phyloP scores from a whole-genome alignment of 2,113 vertebrate genomes.

The Furnarius figulus region DNA sequence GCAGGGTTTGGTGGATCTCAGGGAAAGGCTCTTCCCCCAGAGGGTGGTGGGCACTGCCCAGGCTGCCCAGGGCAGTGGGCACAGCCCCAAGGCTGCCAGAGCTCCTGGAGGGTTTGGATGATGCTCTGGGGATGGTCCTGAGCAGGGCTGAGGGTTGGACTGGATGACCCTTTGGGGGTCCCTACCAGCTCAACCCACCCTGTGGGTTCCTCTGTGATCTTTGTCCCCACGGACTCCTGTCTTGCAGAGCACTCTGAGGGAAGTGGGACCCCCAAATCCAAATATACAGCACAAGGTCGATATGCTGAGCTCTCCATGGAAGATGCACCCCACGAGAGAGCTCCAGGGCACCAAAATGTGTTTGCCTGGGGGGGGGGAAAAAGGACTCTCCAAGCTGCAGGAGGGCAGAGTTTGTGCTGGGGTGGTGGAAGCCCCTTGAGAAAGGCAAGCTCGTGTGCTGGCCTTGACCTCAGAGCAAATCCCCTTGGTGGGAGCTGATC shows the following conservation, averaged over 20 bases:
- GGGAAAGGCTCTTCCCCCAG: not conserved
- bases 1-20: not conserved
- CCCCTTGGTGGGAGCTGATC: conserved; percentile 19
- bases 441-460: conserved; percentile 49
- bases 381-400: not conserved
- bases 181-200: not conserved
- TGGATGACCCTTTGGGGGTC: not conserved
- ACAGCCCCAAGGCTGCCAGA: not conserved
- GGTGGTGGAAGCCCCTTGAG: not conserved
- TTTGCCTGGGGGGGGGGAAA: not conserved
- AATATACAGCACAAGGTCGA: not conserved
- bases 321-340: not conserved
- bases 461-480: conserved; percentile 45
- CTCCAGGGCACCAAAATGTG: not conserved
- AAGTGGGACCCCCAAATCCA: not conserved
- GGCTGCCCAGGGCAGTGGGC: not conserved
- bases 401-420: not conserved
- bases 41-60: not conserved
- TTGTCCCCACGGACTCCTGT: fast-evolving
- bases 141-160: not conserved
- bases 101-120: not conserved
- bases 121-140: not conserved
- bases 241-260: not conserved
- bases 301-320: not conserved
- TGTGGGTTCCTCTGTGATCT: not conserved